Evolutionary conservation across 2,113 vertebrate species (phyloP).

Genomic region (Callipepla squamata): DNA sequence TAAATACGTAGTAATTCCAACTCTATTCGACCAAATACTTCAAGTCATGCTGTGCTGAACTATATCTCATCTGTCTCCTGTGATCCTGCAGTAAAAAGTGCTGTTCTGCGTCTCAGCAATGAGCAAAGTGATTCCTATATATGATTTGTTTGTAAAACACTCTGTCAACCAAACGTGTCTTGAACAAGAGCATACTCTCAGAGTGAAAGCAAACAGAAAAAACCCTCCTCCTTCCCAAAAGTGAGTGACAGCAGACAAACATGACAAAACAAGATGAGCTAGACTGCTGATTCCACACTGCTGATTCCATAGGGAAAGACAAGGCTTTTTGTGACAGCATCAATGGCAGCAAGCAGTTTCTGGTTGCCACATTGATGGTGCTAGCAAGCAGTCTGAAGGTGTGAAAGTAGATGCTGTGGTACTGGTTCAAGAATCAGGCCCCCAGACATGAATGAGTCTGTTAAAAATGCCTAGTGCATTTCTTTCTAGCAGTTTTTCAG

Average conservation of each 20-base stretch:
- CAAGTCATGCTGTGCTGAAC: slow-evolving; percentile 13
- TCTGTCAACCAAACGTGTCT: slow-evolving; percentile 47
- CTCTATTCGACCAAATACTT: background rate
- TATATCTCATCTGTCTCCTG: slow-evolving; percentile 16
- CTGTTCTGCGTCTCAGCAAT: background rate
- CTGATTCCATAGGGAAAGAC: background rate
- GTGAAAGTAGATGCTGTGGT: background rate
- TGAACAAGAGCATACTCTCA: slow-evolving; percentile 14
- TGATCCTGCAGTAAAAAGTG: slow-evolving; percentile 32
- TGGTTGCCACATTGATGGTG: background rate
- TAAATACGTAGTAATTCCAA: slow-evolving; percentile 40
- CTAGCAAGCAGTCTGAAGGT: background rate
- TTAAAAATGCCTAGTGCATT: background rate
- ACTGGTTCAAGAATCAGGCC: background rate
- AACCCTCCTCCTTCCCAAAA: background rate
- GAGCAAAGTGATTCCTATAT: slow-evolving; percentile 34
- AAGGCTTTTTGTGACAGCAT: background rate
- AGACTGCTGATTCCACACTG: background rate
- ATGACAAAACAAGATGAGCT: background rate
- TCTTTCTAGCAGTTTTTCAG: background rate
- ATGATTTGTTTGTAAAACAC: slow-evolving; percentile 61
- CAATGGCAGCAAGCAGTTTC: background rate
- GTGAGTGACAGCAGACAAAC: background rate
- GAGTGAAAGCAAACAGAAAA: slow-evolving; percentile 4
- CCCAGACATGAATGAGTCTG: background rate